A percentile compares a stretch with the other conserved stretches of the same genome.
phyloP scores from a whole-genome alignment of 2,113 vertebrate genomes.

The Merops nubicus region DNA sequence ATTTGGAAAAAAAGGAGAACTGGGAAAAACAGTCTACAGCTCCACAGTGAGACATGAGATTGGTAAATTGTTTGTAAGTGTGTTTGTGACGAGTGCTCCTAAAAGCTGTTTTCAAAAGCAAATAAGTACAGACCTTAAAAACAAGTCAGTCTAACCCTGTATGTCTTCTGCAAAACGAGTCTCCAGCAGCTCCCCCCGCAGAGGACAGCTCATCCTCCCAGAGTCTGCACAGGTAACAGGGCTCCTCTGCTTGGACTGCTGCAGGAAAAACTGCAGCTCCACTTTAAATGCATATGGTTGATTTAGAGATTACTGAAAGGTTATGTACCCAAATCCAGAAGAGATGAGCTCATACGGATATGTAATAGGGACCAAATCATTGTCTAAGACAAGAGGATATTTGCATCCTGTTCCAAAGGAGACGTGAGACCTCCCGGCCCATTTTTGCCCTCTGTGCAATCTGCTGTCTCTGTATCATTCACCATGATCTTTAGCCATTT shows the following conservation, averaged over 20 bases:
- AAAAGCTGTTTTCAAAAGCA: conserved; percentile 5
- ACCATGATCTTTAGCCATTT: background rate
- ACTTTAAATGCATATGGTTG: background rate
- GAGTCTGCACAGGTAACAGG: background rate
- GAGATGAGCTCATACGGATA: conserved; percentile 12
- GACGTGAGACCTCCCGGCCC: background rate
- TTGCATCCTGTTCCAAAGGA: background rate
- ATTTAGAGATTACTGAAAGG: conserved; percentile 18
- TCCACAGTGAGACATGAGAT: background rate
- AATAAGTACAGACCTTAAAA: conserved; percentile 12
- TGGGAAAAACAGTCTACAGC: background rate
- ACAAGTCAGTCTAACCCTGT: background rate
- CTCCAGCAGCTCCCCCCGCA: background rate
- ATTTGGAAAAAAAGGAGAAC: background rate
- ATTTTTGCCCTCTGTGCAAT: background rate
- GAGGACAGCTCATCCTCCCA: background rate
- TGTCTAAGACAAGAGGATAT: background rate
- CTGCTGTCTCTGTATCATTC: background rate
- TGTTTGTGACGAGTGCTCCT: background rate
- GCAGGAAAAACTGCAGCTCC: background rate
- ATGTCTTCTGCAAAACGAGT: background rate
- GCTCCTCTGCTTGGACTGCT: background rate
- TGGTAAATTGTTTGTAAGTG: background rate
- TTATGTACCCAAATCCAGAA: background rate
- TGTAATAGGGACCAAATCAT: conserved; percentile 20